Conservation (phyloP, 2,113 vertebrate genomes). For the Psophia crepitans region DNA sequence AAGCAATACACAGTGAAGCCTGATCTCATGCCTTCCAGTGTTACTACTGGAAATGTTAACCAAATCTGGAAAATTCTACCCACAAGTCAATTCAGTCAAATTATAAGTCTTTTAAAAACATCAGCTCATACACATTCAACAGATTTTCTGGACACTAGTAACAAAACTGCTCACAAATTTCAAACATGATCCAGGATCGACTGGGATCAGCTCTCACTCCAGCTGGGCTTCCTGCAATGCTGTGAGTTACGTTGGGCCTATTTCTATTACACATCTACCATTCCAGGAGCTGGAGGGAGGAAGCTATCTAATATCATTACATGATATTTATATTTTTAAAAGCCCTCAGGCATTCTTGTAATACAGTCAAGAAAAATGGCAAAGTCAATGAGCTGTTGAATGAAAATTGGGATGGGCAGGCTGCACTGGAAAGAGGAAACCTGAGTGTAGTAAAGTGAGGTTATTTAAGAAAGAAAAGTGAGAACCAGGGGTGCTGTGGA, state of each 20-base stretch:
- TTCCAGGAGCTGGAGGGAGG: not conserved
- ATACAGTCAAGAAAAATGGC: not conserved
- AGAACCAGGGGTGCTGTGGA: not conserved
- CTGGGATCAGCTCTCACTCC: not conserved
- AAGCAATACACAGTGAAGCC: not conserved
- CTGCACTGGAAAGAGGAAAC: not conserved
- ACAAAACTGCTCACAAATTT: not conserved
- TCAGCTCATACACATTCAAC: rapidly evolving
- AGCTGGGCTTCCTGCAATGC: not conserved
- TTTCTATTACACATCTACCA: not conserved
- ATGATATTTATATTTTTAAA: not conserved
- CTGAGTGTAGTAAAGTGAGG: not conserved
- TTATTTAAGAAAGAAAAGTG: not conserved
- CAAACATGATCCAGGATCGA: not conserved
- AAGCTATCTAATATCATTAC: not conserved
- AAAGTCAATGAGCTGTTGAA: not conserved
- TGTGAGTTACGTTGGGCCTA: not conserved
- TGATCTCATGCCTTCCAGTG: not conserved
- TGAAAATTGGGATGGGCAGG: not conserved
- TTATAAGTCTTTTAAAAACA: not conserved
- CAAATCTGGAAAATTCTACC: not conserved
- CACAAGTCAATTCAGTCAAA: not conserved
- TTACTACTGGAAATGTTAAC: not conserved
- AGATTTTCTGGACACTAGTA: not conserved
- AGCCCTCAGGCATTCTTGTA: not conserved